These are phyloP conservation scores for Benitochromis conjunctus DNA, from an alignment of 2,113 vertebrate genomes.

Conservation along the genomic window DNA sequence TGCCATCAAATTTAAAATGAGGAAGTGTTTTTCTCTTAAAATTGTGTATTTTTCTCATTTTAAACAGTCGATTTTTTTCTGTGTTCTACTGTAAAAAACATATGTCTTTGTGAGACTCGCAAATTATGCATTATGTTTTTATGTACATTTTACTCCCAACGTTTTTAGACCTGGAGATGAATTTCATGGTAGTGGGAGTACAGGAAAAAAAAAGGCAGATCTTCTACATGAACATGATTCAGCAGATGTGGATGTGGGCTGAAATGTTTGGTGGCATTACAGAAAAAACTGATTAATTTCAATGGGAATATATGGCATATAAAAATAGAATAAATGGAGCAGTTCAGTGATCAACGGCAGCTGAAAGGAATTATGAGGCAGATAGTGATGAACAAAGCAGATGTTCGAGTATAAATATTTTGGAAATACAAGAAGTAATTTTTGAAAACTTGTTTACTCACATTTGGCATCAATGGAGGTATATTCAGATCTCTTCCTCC, in stretches of 20 bases:
- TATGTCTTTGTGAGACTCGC: background rate
- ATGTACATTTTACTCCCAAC: background rate
- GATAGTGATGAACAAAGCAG: fast-evolving
- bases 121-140: background rate
- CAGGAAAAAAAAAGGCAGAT: background rate
- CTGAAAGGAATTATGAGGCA: background rate
- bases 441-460: too few species aligned
- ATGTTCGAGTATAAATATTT: too few species aligned
- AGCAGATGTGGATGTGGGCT: background rate
- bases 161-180: background rate
- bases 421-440: too few species aligned
- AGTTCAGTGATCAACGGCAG: too few species aligned
- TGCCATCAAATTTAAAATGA: background rate
- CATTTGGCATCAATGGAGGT: too few species aligned
- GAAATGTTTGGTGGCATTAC: background rate
- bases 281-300: too few species aligned
- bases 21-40: background rate
- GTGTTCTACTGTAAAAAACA: background rate
- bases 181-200: background rate
- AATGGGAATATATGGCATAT: background rate
- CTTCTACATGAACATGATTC: background rate
- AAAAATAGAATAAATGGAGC: too few species aligned
- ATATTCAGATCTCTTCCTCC: too few species aligned
- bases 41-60: fast-evolving
- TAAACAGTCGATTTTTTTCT: background rate